Conservation (phyloP, 2,113 vertebrate species). For the Catharus bicknelli region DNA sequence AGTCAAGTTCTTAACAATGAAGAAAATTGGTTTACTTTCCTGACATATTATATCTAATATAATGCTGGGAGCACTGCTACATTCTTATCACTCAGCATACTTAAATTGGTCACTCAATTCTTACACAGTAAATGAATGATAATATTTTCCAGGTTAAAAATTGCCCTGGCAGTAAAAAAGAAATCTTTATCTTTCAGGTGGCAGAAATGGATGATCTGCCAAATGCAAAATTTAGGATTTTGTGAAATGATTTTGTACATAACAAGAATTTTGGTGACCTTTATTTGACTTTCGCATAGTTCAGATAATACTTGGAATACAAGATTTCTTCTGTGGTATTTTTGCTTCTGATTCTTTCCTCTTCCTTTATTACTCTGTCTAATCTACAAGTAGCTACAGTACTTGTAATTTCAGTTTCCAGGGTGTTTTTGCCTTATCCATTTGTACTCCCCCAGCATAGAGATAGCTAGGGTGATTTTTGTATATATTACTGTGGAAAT, state of each 20-base stretch:
- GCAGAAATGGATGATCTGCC: neutral
- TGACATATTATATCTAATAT: neutral
- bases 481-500: neutral
- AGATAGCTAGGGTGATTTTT: neutral
- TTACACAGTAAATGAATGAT: neutral
- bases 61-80: neutral
- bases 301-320: neutral
- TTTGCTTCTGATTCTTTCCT: neutral
- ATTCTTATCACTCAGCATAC: neutral
- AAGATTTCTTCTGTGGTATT: neutral
- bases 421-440: neutral
- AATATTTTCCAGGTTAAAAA: neutral
- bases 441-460: neutral
- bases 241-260: neutral
- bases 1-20: neutral
- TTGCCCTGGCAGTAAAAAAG: neutral
- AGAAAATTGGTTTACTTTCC: neutral
- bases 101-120: neutral
- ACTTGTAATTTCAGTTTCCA: neutral
- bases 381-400: neutral
- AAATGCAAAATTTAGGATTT: neutral
- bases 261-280: neutral
- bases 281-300: neutral
- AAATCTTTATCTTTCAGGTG: neutral
- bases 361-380: neutral